A percentile compares a stretch with the other conserved stretches of the same genome.
Evolutionary conservation across 1,140 invertebrate genomes (phyloP).

Genomic region (Spodoptera litura): DNA sequence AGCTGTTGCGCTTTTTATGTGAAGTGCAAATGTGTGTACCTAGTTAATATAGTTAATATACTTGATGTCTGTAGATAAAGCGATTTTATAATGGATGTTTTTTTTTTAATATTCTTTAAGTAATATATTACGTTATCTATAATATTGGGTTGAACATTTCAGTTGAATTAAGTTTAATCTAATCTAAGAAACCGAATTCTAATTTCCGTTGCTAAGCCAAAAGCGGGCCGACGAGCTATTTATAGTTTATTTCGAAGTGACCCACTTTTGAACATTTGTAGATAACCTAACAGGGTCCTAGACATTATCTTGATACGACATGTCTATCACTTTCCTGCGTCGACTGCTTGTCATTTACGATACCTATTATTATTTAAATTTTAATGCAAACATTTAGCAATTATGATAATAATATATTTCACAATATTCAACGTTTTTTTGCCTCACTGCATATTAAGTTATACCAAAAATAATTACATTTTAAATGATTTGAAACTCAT

Average conservation of each 20-base stretch:
- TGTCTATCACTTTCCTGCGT: slow-evolving; percentile 59
- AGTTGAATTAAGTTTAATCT: slow-evolving; percentile 6
- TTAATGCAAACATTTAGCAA: no score
- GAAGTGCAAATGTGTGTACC: neutral
- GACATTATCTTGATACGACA: slow-evolving; percentile 58
- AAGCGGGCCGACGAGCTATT: slow-evolving; percentile 21
- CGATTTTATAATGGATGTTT: neutral
- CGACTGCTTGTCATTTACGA: slow-evolving; percentile 15
- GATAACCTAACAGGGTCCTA: slow-evolving; percentile 61
- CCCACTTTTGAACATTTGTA: slow-evolving; percentile 24
- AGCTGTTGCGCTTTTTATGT: slow-evolving; percentile 30
- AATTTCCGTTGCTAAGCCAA: slow-evolving; percentile 36
- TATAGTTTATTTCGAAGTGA: slow-evolving; percentile 36
- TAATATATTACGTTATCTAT: no score
- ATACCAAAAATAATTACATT: no score
- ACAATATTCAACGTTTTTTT: no score
- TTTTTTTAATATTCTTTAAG: no score
- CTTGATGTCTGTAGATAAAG: no score
- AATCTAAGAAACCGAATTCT: slow-evolving; percentile 23
- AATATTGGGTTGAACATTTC: neutral
- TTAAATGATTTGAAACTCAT: no score
- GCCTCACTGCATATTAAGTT: no score
- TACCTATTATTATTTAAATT: slow-evolving; percentile 19
- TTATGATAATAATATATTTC: no score
- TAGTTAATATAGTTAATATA: neutral